Evolutionary conservation across 2,888 invertebrate species (phyloP), one percentile per base, ranked within the genome.

Genomic region (Drosophila anomelani): DNA sequence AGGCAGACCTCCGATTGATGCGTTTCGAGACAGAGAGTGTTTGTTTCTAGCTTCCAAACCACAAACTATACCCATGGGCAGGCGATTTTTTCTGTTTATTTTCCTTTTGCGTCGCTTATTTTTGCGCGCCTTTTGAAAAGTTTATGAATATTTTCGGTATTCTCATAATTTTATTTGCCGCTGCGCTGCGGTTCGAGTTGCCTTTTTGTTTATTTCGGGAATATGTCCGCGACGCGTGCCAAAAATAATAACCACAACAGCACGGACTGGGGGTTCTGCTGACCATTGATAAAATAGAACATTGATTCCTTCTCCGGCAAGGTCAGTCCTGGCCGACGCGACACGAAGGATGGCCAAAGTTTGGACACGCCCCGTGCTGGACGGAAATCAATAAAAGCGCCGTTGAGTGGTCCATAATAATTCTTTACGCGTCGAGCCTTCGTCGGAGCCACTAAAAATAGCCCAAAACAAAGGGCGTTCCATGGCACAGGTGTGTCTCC

Each of bases 231-330:
- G 85, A 89, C 88, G 88, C 88, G 88, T 85, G 85, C 85, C 89
- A 85, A 89, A 87, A 89, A 85, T 87, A 85, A 85, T 78, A 89
- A 76, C 78, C 89, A 77, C 72, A 78, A 69, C 66, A 68, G 77
- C 43, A 41, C 60, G 59, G 17, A 47, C 46, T 0, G 29, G 29
- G 26, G 20, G 43, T 60, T 36, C 61, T 34, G 47, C 61, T 73
- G 67, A 60, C 64, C 67, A 73, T 73, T 85, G 75, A 76, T 80
- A 79, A 84, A 80, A 85, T 85, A 79, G 76, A 77, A 84, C 87
- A 88, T 86, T 79, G 89, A 86, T 81, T 88, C 51, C 51, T 84
- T 5, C 51, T 86, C 79, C 81, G 76, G 41, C 79, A 80, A 69
- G 60, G 47, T 56, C 76, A 51, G 23, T 13, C 57, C 61, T 44